These are phyloP conservation scores for Anisognathus igniventris DNA, from an alignment of 2,797 vertebrate genomes.

Conservation along the genomic window DNA sequence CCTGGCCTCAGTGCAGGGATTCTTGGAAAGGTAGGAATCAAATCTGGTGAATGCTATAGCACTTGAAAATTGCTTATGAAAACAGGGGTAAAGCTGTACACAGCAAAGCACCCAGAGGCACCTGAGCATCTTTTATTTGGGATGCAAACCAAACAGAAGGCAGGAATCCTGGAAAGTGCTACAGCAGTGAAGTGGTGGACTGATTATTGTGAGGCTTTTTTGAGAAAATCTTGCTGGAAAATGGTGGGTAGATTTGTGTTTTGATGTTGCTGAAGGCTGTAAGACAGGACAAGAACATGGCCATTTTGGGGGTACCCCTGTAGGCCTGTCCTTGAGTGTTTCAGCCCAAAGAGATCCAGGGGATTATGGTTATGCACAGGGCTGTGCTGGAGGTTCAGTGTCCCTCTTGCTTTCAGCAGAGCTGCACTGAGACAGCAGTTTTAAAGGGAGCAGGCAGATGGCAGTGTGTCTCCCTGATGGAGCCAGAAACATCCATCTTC, in stretches of 20 bases:
- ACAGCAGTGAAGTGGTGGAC: neutral
- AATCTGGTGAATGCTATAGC: neutral
- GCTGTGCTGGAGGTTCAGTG: neutral
- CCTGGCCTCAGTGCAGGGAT: neutral
- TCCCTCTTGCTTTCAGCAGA: neutral
- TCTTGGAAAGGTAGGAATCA: neutral
- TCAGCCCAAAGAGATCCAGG: neutral
- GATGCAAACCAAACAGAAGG: neutral
- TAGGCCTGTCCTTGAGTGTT: neutral
- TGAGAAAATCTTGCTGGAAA: neutral
- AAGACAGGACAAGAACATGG: neutral
- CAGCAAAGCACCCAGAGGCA: neutral
- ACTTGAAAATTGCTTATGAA: neutral
- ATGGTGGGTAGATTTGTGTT: neutral
- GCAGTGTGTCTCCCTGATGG: slow-evolving; percentile 45
- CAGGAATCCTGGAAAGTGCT: neutral
- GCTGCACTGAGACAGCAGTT: neutral
- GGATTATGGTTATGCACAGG: rapidly evolving
- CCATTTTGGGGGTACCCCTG: neutral
- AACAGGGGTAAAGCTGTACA: neutral
- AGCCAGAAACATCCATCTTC: neutral
- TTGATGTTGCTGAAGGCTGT: neutral
- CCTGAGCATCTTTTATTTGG: neutral
- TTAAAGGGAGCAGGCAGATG: slow-evolving; percentile 38
- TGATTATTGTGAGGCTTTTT: neutral